Conservation (phyloP, 1,140 invertebrate species). For the Helicoverpa zea region DNA sequence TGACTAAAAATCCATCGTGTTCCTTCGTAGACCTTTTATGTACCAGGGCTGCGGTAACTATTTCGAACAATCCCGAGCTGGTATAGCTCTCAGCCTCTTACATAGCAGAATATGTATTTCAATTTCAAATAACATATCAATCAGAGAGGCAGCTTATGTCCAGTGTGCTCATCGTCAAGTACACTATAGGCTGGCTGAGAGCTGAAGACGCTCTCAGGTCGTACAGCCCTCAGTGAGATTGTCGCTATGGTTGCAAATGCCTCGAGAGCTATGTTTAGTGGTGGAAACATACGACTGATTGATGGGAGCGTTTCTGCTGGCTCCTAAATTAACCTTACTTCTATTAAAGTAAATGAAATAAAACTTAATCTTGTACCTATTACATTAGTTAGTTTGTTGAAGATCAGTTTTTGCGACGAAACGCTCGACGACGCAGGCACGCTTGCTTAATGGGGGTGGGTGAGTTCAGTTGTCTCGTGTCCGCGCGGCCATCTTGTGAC, state of each 20-base stretch:
- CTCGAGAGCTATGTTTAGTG: conserved; percentile 23
- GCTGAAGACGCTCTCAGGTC: background rate
- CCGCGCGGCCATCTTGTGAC: conserved; percentile 27
- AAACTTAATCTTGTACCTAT: too few relatives aligned
- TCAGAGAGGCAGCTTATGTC: conserved; percentile 6
- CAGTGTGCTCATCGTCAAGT: background rate
- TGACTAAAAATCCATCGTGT: too few relatives aligned
- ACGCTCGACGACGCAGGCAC: too few relatives aligned
- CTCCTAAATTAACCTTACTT: too few relatives aligned
- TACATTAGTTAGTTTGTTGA: too few relatives aligned
- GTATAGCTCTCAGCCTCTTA: too few relatives aligned
- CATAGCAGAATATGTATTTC: background rate
- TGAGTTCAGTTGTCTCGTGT: conserved; percentile 32
- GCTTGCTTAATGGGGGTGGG: too few relatives aligned
- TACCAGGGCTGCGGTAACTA: too few relatives aligned
- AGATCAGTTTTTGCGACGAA: too few relatives aligned
- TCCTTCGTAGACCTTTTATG: too few relatives aligned
- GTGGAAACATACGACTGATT: background rate
- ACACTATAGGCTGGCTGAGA: background rate
- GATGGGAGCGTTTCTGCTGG: background rate
- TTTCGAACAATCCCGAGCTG: too few relatives aligned
- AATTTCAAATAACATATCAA: background rate
- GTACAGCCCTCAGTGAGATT: conserved; percentile 9
- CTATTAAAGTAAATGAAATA: too few relatives aligned
- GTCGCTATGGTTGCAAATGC: conserved; percentile 29